These are phyloP conservation scores for Scopus umbretta DNA, from an alignment of 2,113 vertebrate species.

Conservation along the genomic window DNA sequence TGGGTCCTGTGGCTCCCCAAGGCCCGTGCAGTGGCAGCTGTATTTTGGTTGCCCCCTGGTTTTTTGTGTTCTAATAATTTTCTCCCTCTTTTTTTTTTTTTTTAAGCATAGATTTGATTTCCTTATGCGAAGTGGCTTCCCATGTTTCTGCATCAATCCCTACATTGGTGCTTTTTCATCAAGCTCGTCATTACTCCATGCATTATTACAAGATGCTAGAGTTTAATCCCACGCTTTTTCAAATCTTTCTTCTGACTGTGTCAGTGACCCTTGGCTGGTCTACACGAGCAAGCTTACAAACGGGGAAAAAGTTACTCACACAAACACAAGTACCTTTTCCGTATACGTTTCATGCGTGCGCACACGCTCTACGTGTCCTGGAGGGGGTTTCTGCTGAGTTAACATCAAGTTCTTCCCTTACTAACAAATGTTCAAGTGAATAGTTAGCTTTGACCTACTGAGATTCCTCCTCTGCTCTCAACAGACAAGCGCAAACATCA, in stretches of 20 bases:
- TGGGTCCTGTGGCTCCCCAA: accelerated
- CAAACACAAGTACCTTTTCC: neutral
- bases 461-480: neutral
- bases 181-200: accelerated
- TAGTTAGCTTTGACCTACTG: neutral
- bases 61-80: neutral
- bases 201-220: accelerated
- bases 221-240: accelerated
- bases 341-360: accelerated
- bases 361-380: accelerated
- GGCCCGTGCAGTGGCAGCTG: accelerated
- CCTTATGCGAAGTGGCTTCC: neutral
- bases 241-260: neutral
- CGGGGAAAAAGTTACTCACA: neutral
- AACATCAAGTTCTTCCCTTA: neutral
- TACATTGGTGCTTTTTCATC: neutral
- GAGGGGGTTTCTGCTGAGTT: neutral
- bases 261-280: neutral
- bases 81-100: too few species aligned
- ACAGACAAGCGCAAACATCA: neutral
- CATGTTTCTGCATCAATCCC: accelerated
- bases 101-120: neutral
- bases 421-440: neutral
- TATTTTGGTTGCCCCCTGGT: neutral
- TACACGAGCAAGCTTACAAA: neutral